Base-by-base conservation (phyloP, 2,888 invertebrate species). In the Dasysyrphus albostriatus region DNA sequence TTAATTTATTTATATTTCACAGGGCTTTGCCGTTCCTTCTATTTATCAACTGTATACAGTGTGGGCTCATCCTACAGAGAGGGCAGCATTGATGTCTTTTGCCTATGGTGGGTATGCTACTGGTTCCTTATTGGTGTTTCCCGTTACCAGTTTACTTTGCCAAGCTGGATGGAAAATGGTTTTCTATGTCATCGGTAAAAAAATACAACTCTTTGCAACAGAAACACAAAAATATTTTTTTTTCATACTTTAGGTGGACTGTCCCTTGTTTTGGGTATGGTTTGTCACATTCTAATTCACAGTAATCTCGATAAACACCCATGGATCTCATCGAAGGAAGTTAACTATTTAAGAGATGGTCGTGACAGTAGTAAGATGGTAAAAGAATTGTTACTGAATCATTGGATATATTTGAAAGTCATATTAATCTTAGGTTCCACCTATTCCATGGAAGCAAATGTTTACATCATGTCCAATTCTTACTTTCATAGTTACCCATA, bases 131-230 rank as follows among this genome's bases (percentile, higher is more conserved):
- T 74, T 94, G 8, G 94, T 94, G 0, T 94, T 94, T 88, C 95
- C 95, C 0, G 85, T 95, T 29, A 93, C 94, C 5, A 94, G 94
- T 29, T 91, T 93, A 19, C 90, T 95, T 8, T 95, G 95, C 89
- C 91, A 93, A 80, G 93, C 93, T 75, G 94, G 95, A 14, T 95
- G 95, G 95, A 93, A 94, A 2, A 93, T 93, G 10, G 94, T 95
- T 6, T 95, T 95, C 91, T 95, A 95, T 90, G 91, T 94, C 10
- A 91, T 94, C 70, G 94, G 94, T 93, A 90, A 79, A 73, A 54
- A 7, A 37, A 39, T 29, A 10, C 2, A 9, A 24, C 2, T 19
- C 1, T 29, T 44, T 67, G 39, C 2, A 44, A 7, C 14, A 19
- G 12, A 63, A 67, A 5, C 7, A 12, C 1, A 47, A 47, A 1